Base-by-base conservation (phyloP, 1,140 invertebrate species). In the Drosophila malerkotliana region DNA sequence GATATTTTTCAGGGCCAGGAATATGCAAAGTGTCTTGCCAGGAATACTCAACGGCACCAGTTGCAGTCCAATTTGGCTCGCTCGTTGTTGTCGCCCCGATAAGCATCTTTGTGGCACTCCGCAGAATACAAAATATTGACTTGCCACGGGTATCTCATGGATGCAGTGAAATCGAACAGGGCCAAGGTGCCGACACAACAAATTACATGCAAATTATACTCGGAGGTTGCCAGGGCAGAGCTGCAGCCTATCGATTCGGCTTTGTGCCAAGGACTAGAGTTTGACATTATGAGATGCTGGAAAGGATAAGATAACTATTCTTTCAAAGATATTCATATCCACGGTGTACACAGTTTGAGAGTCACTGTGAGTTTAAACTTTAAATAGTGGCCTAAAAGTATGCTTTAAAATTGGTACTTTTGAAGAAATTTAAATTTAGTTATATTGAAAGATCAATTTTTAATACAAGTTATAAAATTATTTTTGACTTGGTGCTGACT, bases 151-250 rank as follows among this genome's bases (percentile, higher is more conserved):
- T 68, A 48, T 55, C 58, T 34, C 26, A n/a, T 56, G 52, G 14
- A 58, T 64, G 53, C 32, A 49, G 26, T n/a, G 24, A 77, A 68
- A 57, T 59, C 39, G 18, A 39, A 53, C 28, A 60, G 58, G 52
- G 41, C 15, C 47, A 48, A 82, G 52, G 37, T 62, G 72, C 59
- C 72, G 53, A 60, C 15, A 54, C 58, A 82, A 81, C 81, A 82
- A 85, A 87, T 85, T 75, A 85, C 78, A 82, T 82, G 74, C 82
- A 82, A 85, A 85, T 85, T 78, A 68, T 45, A 49, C 28, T 44
- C 45, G 1, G 8, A 4, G 48, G 21, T 44, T 51, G 8, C 7
- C n/a, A 15, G 1, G 0, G 10, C 10, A 56, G 59, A 49, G 41
- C 21, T 48, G 24, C 4, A 3, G 12, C 9, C 32, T 52, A 39